These are phyloP conservation scores for Meandrina meandrites DNA, from an alignment of 92 coral and sea anemone species.

Conservation along the genomic window DNA sequence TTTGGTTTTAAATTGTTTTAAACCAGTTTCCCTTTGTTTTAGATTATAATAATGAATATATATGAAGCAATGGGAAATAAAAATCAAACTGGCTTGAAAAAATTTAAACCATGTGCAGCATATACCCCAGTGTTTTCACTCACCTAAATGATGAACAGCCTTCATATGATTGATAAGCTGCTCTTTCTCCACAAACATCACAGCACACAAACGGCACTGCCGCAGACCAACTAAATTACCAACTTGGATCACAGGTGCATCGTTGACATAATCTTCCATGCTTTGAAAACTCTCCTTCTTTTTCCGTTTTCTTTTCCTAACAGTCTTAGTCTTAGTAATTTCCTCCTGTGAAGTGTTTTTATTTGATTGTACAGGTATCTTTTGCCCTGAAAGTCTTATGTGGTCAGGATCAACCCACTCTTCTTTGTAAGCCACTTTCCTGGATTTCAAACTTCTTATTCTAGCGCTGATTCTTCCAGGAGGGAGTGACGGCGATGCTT, in stretches of 20 bases:
- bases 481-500: neutral
- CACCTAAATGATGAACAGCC: constrained; percentile 40
- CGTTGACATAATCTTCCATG: constrained; percentile 39
- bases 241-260: constrained; percentile 39
- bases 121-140: constrained; percentile 3
- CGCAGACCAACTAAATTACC: constrained; percentile 51
- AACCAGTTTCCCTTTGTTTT: too few relatives aligned
- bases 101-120: too few relatives aligned
- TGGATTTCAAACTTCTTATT: constrained; percentile 27
- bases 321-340: constrained; percentile 21
- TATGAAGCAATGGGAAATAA: too few relatives aligned
- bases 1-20: too few relatives aligned
- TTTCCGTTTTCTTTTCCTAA: constrained; percentile 27
- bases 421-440: constrained; percentile 17
- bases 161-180: constrained; percentile 42
- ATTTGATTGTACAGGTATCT: constrained; percentile 15
- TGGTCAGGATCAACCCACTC: constrained; percentile 41
- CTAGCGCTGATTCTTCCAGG: constrained; percentile 41
- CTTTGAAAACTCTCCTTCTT: constrained; percentile 20
- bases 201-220: constrained; percentile 34
- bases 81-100: too few relatives aligned
- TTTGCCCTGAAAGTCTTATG: constrained; percentile 19
- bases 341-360: constrained; percentile 11
- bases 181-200: constrained; percentile 48
- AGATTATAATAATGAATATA: too few relatives aligned